Base-by-base conservation (phyloP, 1,140 invertebrate species). In the Carposina sasakii region DNA sequence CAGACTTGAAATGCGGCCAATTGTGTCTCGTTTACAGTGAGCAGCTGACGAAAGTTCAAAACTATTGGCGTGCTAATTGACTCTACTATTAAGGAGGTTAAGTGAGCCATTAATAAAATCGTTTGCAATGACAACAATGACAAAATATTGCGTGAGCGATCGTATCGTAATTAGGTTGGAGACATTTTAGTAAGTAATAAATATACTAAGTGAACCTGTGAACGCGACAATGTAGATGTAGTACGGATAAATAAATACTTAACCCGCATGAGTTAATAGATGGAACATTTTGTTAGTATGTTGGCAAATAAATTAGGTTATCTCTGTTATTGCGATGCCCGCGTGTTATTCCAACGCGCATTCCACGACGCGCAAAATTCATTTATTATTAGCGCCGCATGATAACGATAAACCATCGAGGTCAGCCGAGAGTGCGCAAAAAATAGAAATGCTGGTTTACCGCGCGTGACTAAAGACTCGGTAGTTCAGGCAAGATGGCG, bases 371-470 rank as follows among this genome's bases (percentile, higher is more conserved):
- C 62, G 63, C 65, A 64, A 77, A 79, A 75, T 77, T 63, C 67
- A 75, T 76, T 78, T 79, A 79, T 81, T 77, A 75, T 79, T 79
- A 71, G 69, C 66, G 67, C 56, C 62, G 64, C 60, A 74, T 81
- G 77, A 83, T 83, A 81, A 81, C 73, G 79, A 83, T 83, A 83
- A 79, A 79, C 59, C 71, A 74, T 75, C 77, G 79, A 79, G 76
- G 79, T 83, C 76, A 81, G 72, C 72, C 61, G 64, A 74, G 74
- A 79, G 61, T 71, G 74, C 62, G 67, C 73, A 83, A 79, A 79
- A 83, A 81, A 81, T 79, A 78, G 78, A 78, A 82, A 79, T 74
- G 71, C 64, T 74, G 70, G 59, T 69, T 70, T 62, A 72, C 59
- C 64, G 76, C 72, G 76, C 79, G 79, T 81, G 79, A 81, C 74